Base-by-base conservation (phyloP, 2,888 invertebrate genomes). In the Plebejus melissa region DNA sequence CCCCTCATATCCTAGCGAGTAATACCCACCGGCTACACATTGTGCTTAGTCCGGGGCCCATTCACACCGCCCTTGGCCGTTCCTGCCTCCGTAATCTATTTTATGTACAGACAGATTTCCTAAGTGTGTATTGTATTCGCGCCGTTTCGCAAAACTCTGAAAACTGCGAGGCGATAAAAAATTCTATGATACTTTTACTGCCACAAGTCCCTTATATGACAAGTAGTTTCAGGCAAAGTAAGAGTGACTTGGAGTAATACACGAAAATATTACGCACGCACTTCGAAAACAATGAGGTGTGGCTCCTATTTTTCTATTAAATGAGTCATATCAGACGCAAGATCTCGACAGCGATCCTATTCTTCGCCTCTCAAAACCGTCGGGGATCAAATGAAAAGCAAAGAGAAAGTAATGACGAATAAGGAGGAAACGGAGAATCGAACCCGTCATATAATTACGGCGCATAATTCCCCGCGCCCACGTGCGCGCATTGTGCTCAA, bases 21-120 rank as follows among this genome's bases (percentile, higher is more conserved):
- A 88, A 89, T 83, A 87, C 87, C 88, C 83, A 80, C 77, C 84
- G 87, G 88, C 88, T 81, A 80, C 7, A 85, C 84, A 87, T 86
- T 86, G 87, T 87, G 82, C 79, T 83, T 83, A 82, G 79, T 79
- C 83, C 78, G 79, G 16, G 16, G 54, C 54, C 78, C 82, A 71
- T 77, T 77, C 74, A 78, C 77, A 78, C 79, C 81, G 83, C 83
- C 83, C 79, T 77, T 79, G 79, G 79, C 75, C 76, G 77, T 79
- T 77, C 70, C 77, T 76, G 71, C 75, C 78, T 76, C 77, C 80
- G 80, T 81, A 81, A 82, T 82, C 83, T 82, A 81, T 81, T 82
- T 82, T 82, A 83, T 82, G 82, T 81, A 80, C 79, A 77, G 75
- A 74, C 72, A 71, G 71, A 72, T 72, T 50, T 54, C 77, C 71